These are phyloP conservation scores for Torymus aiolomorphi DNA, from an alignment of 2,888 invertebrate species.

Conservation along the genomic window DNA sequence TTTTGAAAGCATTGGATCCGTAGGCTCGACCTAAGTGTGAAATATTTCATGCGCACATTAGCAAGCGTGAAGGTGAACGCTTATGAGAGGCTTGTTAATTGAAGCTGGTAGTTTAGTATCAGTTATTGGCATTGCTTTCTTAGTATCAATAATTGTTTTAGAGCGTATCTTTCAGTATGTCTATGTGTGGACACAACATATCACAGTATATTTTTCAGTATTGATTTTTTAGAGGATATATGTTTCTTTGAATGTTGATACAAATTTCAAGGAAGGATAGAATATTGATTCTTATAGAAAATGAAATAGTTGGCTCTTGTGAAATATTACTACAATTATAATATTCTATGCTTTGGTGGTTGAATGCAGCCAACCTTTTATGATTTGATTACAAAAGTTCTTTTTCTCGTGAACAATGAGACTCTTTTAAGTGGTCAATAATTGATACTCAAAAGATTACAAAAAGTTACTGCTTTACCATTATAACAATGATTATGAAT, in stretches of 20 bases:
- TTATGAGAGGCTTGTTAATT: slow-evolving; percentile 41
- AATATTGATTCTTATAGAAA: too few species aligned
- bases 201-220: neutral
- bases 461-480: slow-evolving; percentile 2
- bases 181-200: too few species aligned
- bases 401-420: slow-evolving; percentile 13
- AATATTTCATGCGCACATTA: slow-evolving; percentile 23
- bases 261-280: too few species aligned
- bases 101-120: slow-evolving; percentile 16
- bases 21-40: neutral
- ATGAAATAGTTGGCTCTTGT: too few species aligned
- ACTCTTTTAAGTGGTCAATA: slow-evolving; percentile 18
- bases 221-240: neutral
- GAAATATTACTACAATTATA: neutral
- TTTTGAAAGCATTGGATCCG: too few species aligned
- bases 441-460: slow-evolving; percentile 17
- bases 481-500: neutral
- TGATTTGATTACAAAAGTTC: slow-evolving; percentile 22
- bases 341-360: slow-evolving; percentile 22
- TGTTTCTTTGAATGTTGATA: too few species aligned
- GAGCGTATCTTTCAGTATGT: too few species aligned
- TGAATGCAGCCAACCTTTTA: slow-evolving; percentile 34
- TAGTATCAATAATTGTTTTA: slow-evolving; percentile 5
- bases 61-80: slow-evolving; percentile 36
- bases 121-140: slow-evolving; percentile 1